Evolutionary conservation across 2,888 invertebrate species (phyloP), one percentile per base, ranked within the genome.

Genomic region (Melanostoma scalare): DNA sequence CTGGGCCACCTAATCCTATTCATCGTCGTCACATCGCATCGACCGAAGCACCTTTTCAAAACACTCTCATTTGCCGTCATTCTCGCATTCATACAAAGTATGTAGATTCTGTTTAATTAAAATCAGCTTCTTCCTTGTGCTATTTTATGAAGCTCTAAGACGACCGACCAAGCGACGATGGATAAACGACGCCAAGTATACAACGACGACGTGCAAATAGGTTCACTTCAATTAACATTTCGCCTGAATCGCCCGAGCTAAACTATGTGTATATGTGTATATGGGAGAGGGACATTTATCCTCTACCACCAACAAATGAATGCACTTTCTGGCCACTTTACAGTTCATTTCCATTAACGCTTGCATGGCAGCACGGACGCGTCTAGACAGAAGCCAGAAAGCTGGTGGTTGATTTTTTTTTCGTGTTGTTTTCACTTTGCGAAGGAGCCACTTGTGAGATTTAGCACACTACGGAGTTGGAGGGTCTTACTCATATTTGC

Each of bases 331-430:
- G 84, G 79, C 79, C 84, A 85, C 85, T 85, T 80, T 76, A 80
- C 85, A 85, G 85, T 85, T 85, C 85, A 85, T 80, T 85, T 80
- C 80, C 80, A 85, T 85, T 85, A 85, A 80, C 72, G 76, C 80
- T 85, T 80, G 75, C 80, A 85, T 72, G 72, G 80, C 55, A 73
- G 85, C 85, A 85, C 80, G 85, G 48, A 79, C 79, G 75, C 80
- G 85, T 85, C 85, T 85, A 85, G 85, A 85, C 85, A 72, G 80
- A 76, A 80, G 85, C 80, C 76, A 56, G 50, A 53, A 53, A 63
- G 63, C 10, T 48, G 61, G 33, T 20, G 60, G 67, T 35, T 48
- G 6, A 9, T 1, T 52, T 20, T 38, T 36, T 9, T 9, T 50
- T 20, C 30, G 46, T 8, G 48, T 36, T 38, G 35, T 35, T 33